phyloP scores from a whole-genome alignment of 1,140 invertebrate genomes.

The Intoshia linei region DNA sequence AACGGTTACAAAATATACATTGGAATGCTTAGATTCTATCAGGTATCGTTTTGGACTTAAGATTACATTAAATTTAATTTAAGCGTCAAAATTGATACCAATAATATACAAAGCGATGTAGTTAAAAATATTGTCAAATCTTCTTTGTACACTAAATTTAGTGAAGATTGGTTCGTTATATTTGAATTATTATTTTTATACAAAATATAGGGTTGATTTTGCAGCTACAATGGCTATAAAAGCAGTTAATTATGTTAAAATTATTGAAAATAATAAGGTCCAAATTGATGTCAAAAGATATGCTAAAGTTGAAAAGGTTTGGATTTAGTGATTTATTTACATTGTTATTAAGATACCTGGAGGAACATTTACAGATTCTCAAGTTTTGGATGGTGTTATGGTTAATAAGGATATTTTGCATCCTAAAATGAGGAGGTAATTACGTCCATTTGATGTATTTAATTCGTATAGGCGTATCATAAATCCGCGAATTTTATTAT shows the following conservation, averaged over 20 bases:
- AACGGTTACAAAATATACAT: conserved; percentile 64
- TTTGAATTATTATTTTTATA: too few relatives aligned
- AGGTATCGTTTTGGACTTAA: conserved; percentile 15
- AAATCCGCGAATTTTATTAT: conserved; percentile 63
- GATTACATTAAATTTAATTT: too few relatives aligned
- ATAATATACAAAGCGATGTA: too few relatives aligned
- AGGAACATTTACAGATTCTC: conserved; percentile 63
- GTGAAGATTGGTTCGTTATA: too few relatives aligned
- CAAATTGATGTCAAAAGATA: conserved; percentile 93
- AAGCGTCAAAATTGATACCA: neutral
- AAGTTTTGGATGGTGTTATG: conserved; percentile 76
- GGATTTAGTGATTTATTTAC: neutral
- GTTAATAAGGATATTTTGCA: conserved; percentile 94
- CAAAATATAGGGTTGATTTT: conserved; percentile 33
- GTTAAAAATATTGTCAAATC: neutral
- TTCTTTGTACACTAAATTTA: too few relatives aligned
- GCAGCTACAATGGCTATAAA: conserved; percentile 73
- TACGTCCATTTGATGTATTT: neutral
- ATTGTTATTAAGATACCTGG: conserved; percentile 39
- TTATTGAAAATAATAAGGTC: conserved; percentile 46
- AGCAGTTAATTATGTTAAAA: conserved; percentile 54
- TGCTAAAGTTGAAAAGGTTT: conserved; percentile 65
- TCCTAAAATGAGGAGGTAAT: conserved; percentile 49
- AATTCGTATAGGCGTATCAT: conserved; percentile 36
- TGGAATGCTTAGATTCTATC: conserved; percentile 43